A percentile compares a stretch with the other conserved stretches of the same genome.
phyloP scores from a whole-genome alignment of 1,140 invertebrate genomes.

The Platyscapa corneri region DNA sequence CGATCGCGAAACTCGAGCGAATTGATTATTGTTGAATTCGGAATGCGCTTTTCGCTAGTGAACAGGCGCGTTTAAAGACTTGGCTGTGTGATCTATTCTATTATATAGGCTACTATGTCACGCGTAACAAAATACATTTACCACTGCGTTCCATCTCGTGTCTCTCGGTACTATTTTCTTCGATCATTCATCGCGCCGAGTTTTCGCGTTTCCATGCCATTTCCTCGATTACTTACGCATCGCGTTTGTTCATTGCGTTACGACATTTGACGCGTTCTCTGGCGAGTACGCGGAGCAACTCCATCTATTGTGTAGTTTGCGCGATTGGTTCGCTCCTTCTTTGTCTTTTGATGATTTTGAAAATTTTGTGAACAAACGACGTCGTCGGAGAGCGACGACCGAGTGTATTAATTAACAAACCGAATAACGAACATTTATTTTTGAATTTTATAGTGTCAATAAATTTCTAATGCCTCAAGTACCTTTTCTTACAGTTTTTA shows the following conservation, averaged over 20 bases:
- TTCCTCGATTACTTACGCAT: background rate
- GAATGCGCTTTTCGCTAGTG: slow-evolving; percentile 56
- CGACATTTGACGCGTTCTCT: slow-evolving; percentile 14
- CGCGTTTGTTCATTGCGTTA: background rate
- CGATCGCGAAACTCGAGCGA: background rate
- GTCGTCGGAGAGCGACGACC: background rate
- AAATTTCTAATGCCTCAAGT: background rate
- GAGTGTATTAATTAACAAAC: background rate
- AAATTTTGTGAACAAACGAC: background rate
- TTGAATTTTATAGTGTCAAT: background rate
- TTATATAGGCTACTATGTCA: slow-evolving; percentile 65
- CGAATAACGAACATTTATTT: background rate
- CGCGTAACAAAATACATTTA: slow-evolving; percentile 64
- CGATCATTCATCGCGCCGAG: background rate
- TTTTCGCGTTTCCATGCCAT: background rate
- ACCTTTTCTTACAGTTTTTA: background rate
- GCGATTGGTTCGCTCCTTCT: too few relatives aligned
- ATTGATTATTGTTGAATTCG: slow-evolving; percentile 58
- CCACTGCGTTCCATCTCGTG: slow-evolving; percentile 55
- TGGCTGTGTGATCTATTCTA: slow-evolving; percentile 72
- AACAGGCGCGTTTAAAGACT: slow-evolving; percentile 62
- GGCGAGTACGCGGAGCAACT: background rate
- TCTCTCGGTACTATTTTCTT: background rate
- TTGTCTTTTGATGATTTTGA: background rate
- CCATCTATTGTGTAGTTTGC: background rate